Evolutionary conservation across 2,888 invertebrate species (phyloP), one percentile per base, ranked within the genome.

Genomic region (Timema podura): DNA sequence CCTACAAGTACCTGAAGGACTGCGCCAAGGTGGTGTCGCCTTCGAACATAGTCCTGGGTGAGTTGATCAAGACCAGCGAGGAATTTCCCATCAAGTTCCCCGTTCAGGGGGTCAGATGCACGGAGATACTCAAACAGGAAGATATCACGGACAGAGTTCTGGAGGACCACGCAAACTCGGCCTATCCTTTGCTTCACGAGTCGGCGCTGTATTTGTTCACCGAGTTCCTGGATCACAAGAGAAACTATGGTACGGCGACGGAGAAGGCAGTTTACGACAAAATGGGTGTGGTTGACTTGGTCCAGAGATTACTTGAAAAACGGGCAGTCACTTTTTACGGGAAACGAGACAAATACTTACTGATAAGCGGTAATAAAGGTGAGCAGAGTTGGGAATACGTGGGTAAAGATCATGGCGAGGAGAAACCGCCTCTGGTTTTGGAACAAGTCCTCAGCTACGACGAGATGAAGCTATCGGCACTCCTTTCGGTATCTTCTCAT

Each of bases 181-280:
- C 85, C 0, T 91, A 91, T 78, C 90, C 91, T 0, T 73, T 91
- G 5, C 82, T 91, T 73, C 91, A 91, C 75, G 90, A 90, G 77
- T 83, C 87, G 67, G 86, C 86, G 9, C 73, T 91, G 5, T 79
- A 84, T 2, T 79, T 91, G 3, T 88, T 87, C 78, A 84, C 88
- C 8, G 83, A 85, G 71, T 91, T 89, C 79, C 81, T 91, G 67
- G 85, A 88, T 74, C 30, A 71, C 76, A 70, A 79, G 79, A 76
- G 80, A 79, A 15, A 68, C 5, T 82, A 82, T 71, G 85, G 85
- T 30, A 84, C 83, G 46, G 74, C 77, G 5, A 81, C 84, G 74
- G 87, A 88, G 76, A 84, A 83, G 67, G 79, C 82, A 0, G 77
- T 87, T 46, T 88, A 88, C 78, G 83, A 83, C 76, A 82, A 86